phyloP scores from a whole-genome alignment of 2,797 vertebrate species.

The Chromis chromis region DNA sequence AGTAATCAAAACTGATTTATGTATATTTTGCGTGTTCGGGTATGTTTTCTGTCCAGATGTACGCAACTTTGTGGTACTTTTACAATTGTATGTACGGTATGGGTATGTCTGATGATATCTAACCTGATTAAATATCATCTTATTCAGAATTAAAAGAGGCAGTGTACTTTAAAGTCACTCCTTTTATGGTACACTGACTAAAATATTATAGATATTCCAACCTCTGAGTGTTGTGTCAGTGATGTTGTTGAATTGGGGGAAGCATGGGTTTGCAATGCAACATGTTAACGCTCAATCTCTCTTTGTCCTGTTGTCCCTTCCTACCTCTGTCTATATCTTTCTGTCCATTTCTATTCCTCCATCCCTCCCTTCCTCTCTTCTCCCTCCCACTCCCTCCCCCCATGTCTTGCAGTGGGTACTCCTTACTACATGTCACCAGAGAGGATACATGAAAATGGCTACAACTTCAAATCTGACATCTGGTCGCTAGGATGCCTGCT shows the following conservation, averaged over 20 bases:
- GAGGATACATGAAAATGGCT: slow-evolving; percentile 90
- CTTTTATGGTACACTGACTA: slow-evolving; percentile 11
- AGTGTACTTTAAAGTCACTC: slow-evolving; percentile 21
- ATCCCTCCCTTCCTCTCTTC: background rate
- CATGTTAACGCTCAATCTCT: slow-evolving; percentile 61
- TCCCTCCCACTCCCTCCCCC: slow-evolving; percentile 24
- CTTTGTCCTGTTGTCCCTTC: slow-evolving; percentile 54
- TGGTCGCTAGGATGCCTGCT: slow-evolving; percentile 97
- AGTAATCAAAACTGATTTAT: slow-evolving; percentile 79
- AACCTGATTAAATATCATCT: slow-evolving; percentile 39
- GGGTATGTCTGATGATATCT: slow-evolving; percentile 30
- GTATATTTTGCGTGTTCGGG: slow-evolving; percentile 54
- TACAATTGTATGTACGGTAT: slow-evolving; percentile 34
- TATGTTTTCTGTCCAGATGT: slow-evolving; percentile 50
- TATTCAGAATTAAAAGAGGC: slow-evolving; percentile 29
- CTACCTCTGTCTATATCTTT: slow-evolving; percentile 29
- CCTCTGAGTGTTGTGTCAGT: slow-evolving; percentile 54
- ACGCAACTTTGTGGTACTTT: slow-evolving; percentile 42
- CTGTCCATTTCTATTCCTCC: slow-evolving; percentile 8
- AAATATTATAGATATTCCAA: slow-evolving; percentile 20
- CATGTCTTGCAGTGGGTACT: slow-evolving; percentile 92
- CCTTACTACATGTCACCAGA: slow-evolving; percentile 93
- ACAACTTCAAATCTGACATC: slow-evolving; percentile 92
- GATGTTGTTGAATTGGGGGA: slow-evolving; percentile 69
- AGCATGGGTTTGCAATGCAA: slow-evolving; percentile 45